Percentiles rank a stretch among this genome's conserved stretches.
Conservation (phyloP, 2,113 vertebrate genomes). For the Eulacestoma nigropectus region DNA sequence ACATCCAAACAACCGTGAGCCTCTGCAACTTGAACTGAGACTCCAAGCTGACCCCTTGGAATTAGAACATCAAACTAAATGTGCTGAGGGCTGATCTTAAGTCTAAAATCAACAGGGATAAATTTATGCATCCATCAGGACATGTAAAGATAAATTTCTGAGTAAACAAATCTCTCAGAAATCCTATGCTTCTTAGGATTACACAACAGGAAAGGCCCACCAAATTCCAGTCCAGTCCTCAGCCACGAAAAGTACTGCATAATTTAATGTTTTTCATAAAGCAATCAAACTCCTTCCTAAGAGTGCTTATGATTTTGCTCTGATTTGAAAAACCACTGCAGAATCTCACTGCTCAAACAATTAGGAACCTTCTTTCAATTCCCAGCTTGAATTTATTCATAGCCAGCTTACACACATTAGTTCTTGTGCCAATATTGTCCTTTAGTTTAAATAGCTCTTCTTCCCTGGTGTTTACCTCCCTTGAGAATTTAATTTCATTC, state of each 20-base stretch:
- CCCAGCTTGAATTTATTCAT: constrained; percentile 13
- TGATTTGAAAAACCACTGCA: neutral
- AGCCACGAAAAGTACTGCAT: neutral
- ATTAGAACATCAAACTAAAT: neutral
- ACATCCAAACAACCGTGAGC: neutral
- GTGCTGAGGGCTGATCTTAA: neutral
- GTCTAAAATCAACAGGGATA: neutral
- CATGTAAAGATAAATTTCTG: neutral
- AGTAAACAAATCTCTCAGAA: neutral
- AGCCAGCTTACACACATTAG: constrained; percentile 13
- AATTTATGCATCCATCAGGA: neutral
- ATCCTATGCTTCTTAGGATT: fast-evolving
- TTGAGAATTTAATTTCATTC: constrained; percentile 35
- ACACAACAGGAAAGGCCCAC: neutral
- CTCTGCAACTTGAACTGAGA: neutral
- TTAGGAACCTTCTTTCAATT: neutral
- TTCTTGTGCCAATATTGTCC: constrained; percentile 36
- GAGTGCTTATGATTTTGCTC: neutral
- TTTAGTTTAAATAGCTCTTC: constrained; percentile 26
- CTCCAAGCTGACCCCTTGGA: neutral
- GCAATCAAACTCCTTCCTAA: neutral
- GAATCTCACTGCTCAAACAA: neutral
- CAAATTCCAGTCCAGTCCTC: neutral
- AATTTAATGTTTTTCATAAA: neutral
- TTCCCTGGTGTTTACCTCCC: constrained; percentile 19